Evolutionary conservation across 2,797 vertebrate genomes (phyloP), one percentile per base, ranked within the genome.

Genomic region (Cynodonichthys magdalenae): DNA sequence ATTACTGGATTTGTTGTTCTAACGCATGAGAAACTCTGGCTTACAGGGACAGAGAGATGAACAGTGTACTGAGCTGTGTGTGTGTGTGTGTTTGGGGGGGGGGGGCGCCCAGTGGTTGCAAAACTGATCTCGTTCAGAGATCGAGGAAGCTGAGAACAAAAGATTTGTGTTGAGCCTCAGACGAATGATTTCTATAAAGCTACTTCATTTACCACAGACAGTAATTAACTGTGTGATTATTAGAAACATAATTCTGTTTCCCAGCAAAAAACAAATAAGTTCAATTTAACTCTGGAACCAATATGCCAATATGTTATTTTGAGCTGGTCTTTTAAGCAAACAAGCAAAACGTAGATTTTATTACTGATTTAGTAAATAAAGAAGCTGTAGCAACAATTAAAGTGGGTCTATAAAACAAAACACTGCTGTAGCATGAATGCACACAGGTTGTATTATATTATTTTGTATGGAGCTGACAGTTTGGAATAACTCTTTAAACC

Each of bases 1-100:
- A 66, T 79, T 74, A 71, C 67, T 52, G 76, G 78, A 82, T 84
- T 81, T 83, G 83, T 87, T 77, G 76, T 85, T 80, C 82, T 74
- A 73, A 72, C 54, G 67, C 63, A 67, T 71, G 9, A 45, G 49
- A 79, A 65, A 66, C 59, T 58, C 62, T 71, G 68, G 61, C 60
- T 70, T 45, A 55, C 12, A 15, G 44, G 54, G 17, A 63, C 69
- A 46, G 45, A 62, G 56, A 75, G 76, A 67, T 63, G 72, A 78
- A 80, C 76, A 75, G 50, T 69, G 63, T 77, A 71, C 69, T 48
- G 66, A 55, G 66, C 53, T 66, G 2, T 47, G n/a, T 20, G 48
- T 62, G 39, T 39, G 6, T 49, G 20, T 27, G 53, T 39, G 56
- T 59, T 49, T 57, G n/a, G n/a, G n/a, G n/a, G 8, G 29, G 8